These are phyloP conservation scores for Patella pellucida DNA, from an alignment of 2,888 invertebrate species.

Conservation along the genomic window DNA sequence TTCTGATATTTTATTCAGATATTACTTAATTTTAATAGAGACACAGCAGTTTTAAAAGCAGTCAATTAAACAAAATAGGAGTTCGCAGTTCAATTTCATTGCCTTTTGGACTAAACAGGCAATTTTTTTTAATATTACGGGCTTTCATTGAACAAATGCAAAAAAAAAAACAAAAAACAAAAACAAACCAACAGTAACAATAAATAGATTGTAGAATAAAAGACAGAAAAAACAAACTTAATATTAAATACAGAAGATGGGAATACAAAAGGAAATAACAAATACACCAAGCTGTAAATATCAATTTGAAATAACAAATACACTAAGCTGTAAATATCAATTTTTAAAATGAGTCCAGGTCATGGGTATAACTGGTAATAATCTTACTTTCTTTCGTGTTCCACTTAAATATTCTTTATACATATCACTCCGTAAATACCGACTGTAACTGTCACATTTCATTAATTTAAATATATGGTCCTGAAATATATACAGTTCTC, in stretches of 20 bases:
- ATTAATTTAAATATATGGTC: constrained; percentile 98
- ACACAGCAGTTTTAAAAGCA: too few species aligned
- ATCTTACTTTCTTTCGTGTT: constrained; percentile 92
- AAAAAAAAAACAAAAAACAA: constrained; percentile 11
- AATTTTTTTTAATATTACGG: too few species aligned
- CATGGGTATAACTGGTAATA: constrained; percentile 58
- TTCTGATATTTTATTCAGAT: too few species aligned
- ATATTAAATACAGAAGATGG: neutral
- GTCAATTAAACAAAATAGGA: too few species aligned
- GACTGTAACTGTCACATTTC: constrained; percentile 98
- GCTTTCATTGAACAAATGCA: too few species aligned
- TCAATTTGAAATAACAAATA: constrained; percentile 25
- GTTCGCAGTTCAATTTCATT: too few species aligned
- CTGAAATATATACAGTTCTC: constrained; percentile 73
- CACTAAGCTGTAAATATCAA: constrained; percentile 35
- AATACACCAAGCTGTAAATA: constrained; percentile 25
- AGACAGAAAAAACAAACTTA: neutral
- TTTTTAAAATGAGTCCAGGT: constrained; percentile 54
- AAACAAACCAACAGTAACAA: constrained; percentile 20
- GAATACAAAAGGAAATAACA: neutral
- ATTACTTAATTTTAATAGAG: too few species aligned
- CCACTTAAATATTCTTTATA: constrained; percentile 97
- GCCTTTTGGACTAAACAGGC: too few species aligned
- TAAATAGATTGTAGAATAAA: neutral
- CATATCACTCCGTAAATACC: constrained; percentile 97